Evolutionary conservation across 2,888 invertebrate species (phyloP), one percentile per base, ranked within the genome.

Genomic region (Lymantria monacha): DNA sequence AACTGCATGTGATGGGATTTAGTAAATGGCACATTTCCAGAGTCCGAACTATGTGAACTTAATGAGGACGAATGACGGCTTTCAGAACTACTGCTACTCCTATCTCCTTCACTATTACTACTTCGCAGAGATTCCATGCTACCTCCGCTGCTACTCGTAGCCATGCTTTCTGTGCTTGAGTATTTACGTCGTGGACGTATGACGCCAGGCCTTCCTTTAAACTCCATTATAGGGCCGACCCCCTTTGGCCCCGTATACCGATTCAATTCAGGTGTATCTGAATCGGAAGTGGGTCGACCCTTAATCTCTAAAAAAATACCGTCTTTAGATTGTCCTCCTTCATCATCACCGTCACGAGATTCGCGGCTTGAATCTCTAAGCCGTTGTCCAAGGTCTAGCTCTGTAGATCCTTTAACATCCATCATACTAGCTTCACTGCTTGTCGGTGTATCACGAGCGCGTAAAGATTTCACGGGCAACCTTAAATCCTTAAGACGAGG

Each of bases 51-150:
- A 77, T 97, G 96, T 10, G 96, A 96, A 83, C 96, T 97, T 49
- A 97, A 89, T 48, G 96, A 96, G 43, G 95, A 95, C 57, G 96
- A 96, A 78, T 95, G 95, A 46, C 95, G 93, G 79, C 96, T 96
- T 75, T 96, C 96, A 46, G 96, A 96, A 83, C 96, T 96, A 74
- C 95, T 95, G 51, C 96, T 96, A 75, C 96, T 97, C 67, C 96
- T 92, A 74, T 96, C 96, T 31, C 96, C 96, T 82, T 97, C 97
- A 79, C 97, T 97, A 51, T 96, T 96, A 79, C 96, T 96, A 83
- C 96, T 96, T 59, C 96, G 93, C 58, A 97, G 87, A 49, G 97
- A 97, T 77, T 97, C 97, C 95, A 97, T 95, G 81, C 97, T 97
- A 42, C 96, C 96, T 46, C 96, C 96, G 75, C 96, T 96, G 84